Conservation (phyloP, 2,797 vertebrate species). For the Anas georgica region DNA sequence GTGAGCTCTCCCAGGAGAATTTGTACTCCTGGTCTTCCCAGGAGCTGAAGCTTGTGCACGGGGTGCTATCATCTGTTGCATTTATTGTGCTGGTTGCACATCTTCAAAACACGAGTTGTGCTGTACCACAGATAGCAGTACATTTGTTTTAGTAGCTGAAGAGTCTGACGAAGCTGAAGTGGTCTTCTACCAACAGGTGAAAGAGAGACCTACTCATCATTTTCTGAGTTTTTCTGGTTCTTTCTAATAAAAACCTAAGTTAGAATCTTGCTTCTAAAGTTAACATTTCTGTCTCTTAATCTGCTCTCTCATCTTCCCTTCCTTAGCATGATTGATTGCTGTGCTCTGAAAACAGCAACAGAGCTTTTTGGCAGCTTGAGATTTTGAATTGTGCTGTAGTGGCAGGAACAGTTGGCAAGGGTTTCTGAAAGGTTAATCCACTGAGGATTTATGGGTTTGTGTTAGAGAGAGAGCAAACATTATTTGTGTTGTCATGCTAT, state of each 20-base stretch:
- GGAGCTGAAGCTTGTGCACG: neutral
- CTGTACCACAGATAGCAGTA: neutral
- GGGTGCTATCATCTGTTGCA: neutral
- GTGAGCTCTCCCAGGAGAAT: neutral
- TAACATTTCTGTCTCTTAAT: constrained; percentile 48
- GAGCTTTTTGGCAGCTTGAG: constrained; percentile 63
- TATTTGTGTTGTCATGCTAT: constrained; percentile 56
- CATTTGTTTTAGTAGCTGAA: neutral
- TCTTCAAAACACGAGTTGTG: neutral
- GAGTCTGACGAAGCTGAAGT: neutral
- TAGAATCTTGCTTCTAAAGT: constrained; percentile 15
- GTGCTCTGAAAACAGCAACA: constrained; percentile 56
- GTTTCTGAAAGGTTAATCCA: constrained; percentile 68
- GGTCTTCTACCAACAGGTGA: neutral
- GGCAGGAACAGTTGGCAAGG: constrained; percentile 63
- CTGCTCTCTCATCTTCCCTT: constrained; percentile 56
- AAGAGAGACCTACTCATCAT: neutral
- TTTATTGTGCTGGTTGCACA: neutral
- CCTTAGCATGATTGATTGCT: constrained; percentile 61
- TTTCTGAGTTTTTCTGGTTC: neutral
- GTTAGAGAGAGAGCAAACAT: constrained; percentile 49
- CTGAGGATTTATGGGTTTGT: constrained; percentile 63
- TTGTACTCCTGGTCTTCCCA: neutral
- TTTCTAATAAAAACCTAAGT: constrained; percentile 8
- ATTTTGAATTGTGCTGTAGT: constrained; percentile 68